These are phyloP conservation scores for Gryon sp. DNA, from an alignment of 1,140 invertebrate species.

Conservation along the genomic window DNA sequence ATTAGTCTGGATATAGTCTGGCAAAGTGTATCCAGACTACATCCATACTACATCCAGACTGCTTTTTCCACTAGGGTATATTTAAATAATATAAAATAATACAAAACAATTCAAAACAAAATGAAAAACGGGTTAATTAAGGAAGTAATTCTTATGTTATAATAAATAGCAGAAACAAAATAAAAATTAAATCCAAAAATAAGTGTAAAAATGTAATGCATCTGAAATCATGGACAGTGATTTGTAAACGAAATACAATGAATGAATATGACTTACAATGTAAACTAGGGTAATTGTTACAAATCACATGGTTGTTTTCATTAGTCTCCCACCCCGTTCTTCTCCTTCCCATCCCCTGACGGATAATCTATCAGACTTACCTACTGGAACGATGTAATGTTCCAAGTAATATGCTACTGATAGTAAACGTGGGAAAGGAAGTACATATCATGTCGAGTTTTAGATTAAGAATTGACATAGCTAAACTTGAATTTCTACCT, in stretches of 20 bases:
- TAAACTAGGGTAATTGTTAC: conserved; percentile 37
- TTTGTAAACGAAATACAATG: conserved; percentile 24
- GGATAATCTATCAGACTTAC: conserved; percentile 57
- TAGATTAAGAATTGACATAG: conserved; percentile 36
- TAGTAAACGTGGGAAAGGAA: conserved; percentile 77
- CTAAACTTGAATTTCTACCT: neutral
- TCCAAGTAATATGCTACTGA: conserved; percentile 70
- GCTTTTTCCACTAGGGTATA: too few relatives aligned
- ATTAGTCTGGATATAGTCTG: too few relatives aligned
- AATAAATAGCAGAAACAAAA: too few relatives aligned
- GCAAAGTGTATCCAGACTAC: too few relatives aligned
- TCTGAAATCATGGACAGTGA: conserved; percentile 2
- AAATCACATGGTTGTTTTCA: conserved; percentile 50
- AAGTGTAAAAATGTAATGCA: too few relatives aligned
- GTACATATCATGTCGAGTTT: conserved; percentile 66
- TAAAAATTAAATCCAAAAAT: too few relatives aligned
- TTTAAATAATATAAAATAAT: too few relatives aligned
- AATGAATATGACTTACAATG: conserved; percentile 55
- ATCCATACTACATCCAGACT: too few relatives aligned
- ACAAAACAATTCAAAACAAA: too few relatives aligned
- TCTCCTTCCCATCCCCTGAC: neutral
- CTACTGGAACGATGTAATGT: conserved; percentile 61
- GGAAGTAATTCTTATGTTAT: too few relatives aligned
- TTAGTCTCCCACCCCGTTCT: conserved; percentile 7
- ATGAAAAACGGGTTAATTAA: too few relatives aligned